These are phyloP conservation scores for Drosophila suzukii DNA, from an alignment of 1,140 invertebrate genomes.

Conservation along the genomic window DNA sequence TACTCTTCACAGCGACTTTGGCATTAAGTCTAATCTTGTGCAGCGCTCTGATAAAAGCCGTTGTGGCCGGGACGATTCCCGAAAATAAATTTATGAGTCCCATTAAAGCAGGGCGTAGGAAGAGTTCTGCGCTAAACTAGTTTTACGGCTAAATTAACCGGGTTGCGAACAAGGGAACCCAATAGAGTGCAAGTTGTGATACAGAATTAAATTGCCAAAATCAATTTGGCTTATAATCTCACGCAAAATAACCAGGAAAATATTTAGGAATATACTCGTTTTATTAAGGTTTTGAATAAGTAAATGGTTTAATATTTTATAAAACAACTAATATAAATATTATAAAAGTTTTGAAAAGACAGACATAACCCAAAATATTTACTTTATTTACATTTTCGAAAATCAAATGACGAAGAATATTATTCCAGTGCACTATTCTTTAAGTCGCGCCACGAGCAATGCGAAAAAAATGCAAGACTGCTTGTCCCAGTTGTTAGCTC, in stretches of 20 bases:
- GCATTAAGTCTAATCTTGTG: background rate
- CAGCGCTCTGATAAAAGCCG: constrained; percentile 14
- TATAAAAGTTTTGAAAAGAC: too few relatives aligned
- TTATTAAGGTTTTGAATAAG: background rate
- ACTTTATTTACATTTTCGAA: too few relatives aligned
- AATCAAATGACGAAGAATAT: background rate
- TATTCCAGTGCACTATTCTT: constrained; percentile 9
- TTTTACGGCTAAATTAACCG: constrained; percentile 55
- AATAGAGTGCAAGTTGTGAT: constrained; percentile 10
- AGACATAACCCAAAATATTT: too few relatives aligned
- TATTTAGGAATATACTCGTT: background rate
- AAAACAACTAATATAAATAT: background rate
- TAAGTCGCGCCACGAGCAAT: constrained; percentile 16
- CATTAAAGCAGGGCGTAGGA: constrained; percentile 61
- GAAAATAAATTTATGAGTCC: constrained; percentile 70
- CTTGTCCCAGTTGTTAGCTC: constrained; percentile 43
- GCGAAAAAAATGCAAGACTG: constrained; percentile 19
- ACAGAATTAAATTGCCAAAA: constrained; percentile 2
- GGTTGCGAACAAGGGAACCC: constrained; percentile 9
- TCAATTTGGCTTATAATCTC: background rate
- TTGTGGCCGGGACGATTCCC: constrained; percentile 15
- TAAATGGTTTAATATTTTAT: too few relatives aligned
- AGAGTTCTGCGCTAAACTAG: constrained; percentile 62
- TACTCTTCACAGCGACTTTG: constrained; percentile 13
- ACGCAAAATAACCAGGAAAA: background rate